Base-by-base conservation (phyloP, 2,797 vertebrate species). In the Glyptemys insculpta region DNA sequence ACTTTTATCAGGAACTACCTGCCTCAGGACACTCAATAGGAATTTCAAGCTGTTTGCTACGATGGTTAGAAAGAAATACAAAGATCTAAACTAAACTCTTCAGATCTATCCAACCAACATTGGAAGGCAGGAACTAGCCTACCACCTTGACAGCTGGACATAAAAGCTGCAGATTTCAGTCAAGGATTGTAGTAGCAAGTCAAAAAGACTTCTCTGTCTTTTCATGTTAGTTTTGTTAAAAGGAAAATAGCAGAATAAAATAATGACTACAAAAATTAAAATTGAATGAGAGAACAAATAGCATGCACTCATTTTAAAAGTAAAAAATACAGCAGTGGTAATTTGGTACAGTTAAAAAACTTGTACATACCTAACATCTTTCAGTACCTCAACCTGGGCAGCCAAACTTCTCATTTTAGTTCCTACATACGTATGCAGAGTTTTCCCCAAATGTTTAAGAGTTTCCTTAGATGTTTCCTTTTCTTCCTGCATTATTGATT, bases 351-450 rank as follows among this genome's bases (percentile, higher is more conserved):
- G 59, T n/a, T 86, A 16, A 53, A 65, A 54, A 78, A 79, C 52
- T 12, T 27, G 4, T 4, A 83, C 86, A 27, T 94, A 98, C 98
- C 97, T 98, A n/a, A 96, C 57, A 96, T 95, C 97, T 97, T 97
- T 98, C 16, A 98, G 34, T 23, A 91, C 88, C 91, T 98, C 96
- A 91, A 98, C 92, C 59, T 98, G 97, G 84, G 96, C 93, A 84
- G 98, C 95, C 97, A 98, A 97, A 84, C 53, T 96, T 92, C 93
- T 97, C n/a, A 97, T 87, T 96, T 97, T 98, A 18, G 79, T 97
- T 94, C 97, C 97, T 81, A 97, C 78, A 3, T 78, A 89, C 16
- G 92, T 96, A 85, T 94, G 85, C 49, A 98, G 86, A 84, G 91
- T 90, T 44, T 93, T 97, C 93, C 98, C 97, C 93, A 98, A 97